phyloP scores from a whole-genome alignment of 2,888 invertebrate species.

The Notocelia uddmanniana region DNA sequence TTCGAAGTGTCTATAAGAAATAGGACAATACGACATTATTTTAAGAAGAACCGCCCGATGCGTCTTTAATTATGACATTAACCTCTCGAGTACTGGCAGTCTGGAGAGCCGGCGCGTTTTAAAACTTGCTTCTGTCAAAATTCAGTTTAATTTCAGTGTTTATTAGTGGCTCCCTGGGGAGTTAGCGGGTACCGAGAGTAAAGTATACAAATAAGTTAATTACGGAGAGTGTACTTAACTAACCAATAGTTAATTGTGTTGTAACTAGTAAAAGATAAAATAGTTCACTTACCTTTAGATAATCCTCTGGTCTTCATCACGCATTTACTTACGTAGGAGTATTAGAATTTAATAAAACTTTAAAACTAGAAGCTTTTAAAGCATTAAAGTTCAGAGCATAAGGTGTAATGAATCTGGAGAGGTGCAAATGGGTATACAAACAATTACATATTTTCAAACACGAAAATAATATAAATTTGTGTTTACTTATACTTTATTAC shows the following conservation, averaged over 20 bases:
- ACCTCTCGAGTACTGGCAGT: too few species aligned
- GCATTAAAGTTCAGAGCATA: slow-evolving; percentile 29
- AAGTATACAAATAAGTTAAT: slow-evolving; percentile 5
- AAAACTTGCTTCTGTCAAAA: too few species aligned
- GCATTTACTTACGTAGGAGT: slow-evolving; percentile 9
- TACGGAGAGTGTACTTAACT: too few species aligned
- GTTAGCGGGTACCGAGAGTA: too few species aligned
- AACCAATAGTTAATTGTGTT: background rate
- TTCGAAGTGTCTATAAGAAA: slow-evolving; percentile 43
- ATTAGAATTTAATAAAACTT: background rate
- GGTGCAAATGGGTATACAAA: slow-evolving; percentile 50
- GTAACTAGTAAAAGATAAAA: background rate
- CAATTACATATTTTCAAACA: slow-evolving; percentile 51
- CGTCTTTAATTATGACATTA: slow-evolving; percentile 9
- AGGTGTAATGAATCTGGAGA: slow-evolving; percentile 32
- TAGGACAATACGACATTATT: slow-evolving; percentile 38
- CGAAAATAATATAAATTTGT: slow-evolving; percentile 56
- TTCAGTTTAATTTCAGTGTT: too few species aligned
- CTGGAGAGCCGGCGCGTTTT: too few species aligned
- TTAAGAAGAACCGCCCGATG: slow-evolving; percentile 20
- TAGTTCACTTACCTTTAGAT: slow-evolving; percentile 35
- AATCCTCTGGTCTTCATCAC: background rate
- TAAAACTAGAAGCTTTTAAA: slow-evolving; percentile 34
- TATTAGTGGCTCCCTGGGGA: too few species aligned
- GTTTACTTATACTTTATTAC: slow-evolving; percentile 78